A percentile compares a stretch with the other conserved stretches of the same genome.
Evolutionary conservation across 2,888 invertebrate species (phyloP).

Genomic region (Acanthacorydalis orientalis): DNA sequence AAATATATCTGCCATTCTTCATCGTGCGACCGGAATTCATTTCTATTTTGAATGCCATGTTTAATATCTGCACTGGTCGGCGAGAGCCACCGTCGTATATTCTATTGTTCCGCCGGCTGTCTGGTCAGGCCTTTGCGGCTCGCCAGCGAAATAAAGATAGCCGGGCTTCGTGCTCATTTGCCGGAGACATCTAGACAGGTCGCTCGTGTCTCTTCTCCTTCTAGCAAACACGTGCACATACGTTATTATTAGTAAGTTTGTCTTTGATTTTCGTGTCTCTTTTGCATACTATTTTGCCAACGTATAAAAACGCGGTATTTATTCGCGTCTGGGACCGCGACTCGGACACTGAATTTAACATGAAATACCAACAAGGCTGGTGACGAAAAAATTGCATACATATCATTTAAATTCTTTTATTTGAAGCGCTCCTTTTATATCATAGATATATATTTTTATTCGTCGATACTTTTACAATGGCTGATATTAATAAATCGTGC

Average conservation of each 20-base stretch:
- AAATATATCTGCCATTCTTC: too few species aligned
- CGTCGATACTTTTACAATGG: too few species aligned
- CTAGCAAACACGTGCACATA: too few species aligned
- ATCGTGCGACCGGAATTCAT: too few species aligned
- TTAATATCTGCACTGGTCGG: too few species aligned
- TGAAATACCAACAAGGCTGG: constrained; percentile 25
- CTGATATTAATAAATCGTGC: too few species aligned
- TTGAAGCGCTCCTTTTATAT: constrained; percentile 16
- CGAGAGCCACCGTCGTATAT: not conserved
- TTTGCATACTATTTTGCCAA: constrained; percentile 1
- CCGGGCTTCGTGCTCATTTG: not conserved
- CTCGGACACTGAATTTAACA: constrained; percentile 25
- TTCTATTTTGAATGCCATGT: too few species aligned
- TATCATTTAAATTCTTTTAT: constrained; percentile 29
- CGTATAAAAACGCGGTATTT: not conserved
- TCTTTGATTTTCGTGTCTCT: not conserved
- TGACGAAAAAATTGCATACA: constrained; percentile 28
- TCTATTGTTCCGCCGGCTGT: not conserved
- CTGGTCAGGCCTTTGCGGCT: not conserved
- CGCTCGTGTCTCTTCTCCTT: too few species aligned
- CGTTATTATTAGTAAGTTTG: not conserved
- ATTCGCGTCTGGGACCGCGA: not conserved
- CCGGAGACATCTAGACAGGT: too few species aligned
- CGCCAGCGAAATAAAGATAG: not conserved
- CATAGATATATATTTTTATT: too few species aligned